phyloP scores from a whole-genome alignment of 2,797 vertebrate genomes.

The Distichodus sexfasciatus region DNA sequence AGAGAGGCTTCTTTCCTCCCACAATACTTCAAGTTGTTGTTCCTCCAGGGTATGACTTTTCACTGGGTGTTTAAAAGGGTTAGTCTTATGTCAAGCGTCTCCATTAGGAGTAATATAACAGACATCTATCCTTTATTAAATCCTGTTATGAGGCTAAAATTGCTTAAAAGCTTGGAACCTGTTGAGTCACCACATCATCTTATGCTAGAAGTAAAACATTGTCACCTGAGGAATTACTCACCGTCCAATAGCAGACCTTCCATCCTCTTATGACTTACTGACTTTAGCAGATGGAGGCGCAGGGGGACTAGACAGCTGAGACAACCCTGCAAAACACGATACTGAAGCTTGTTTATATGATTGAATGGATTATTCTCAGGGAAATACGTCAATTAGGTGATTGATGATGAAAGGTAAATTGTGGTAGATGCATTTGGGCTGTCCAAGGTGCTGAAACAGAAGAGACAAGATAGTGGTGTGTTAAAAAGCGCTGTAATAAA shows the following conservation, averaged over 20 bases:
- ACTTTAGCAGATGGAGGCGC: conserved; percentile 51
- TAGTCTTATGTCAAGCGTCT: conserved; percentile 24
- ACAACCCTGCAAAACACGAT: not conserved
- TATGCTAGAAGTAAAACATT: conserved; percentile 12
- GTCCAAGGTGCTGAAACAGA: conserved; percentile 41
- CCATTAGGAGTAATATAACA: no score
- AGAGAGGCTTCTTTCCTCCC: conserved; percentile 69
- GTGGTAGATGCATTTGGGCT: conserved; percentile 1
- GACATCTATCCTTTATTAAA: not conserved
- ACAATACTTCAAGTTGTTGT: conserved; percentile 73
- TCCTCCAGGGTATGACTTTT: conserved; percentile 67
- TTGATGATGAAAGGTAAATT: not conserved
- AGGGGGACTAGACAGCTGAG: not conserved
- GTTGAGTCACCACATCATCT: conserved; percentile 50
- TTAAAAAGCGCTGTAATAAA: no score
- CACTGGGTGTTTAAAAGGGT: conserved; percentile 23
- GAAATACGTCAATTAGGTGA: not conserved
- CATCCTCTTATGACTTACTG: conserved; percentile 63
- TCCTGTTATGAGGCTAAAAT: not conserved
- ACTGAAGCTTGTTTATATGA: not conserved
- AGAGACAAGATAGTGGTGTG: not conserved
- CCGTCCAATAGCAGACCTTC: conserved; percentile 55
- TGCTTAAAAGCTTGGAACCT: conserved; percentile 51
- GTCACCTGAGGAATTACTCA: conserved; percentile 65
- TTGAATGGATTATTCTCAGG: not conserved